These are phyloP conservation scores for Caradrina clavipalpis DNA, from an alignment of 2,888 invertebrate genomes.

Conservation along the genomic window DNA sequence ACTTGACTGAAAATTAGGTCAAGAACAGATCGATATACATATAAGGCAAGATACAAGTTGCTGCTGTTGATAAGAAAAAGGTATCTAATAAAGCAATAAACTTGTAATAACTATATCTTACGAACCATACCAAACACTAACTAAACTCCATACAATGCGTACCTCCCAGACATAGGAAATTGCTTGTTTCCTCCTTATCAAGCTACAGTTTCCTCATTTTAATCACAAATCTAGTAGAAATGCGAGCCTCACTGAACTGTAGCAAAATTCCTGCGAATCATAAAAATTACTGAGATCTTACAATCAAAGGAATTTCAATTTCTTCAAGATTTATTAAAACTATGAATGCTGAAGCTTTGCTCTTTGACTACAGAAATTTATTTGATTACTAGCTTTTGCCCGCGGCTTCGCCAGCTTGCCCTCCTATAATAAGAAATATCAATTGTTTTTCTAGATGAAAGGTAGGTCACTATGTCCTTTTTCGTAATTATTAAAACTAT, in stretches of 20 bases:
- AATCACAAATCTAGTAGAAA: conserved; percentile 67
- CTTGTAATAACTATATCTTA: not conserved
- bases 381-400: too few species aligned
- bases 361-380: conserved; percentile 6
- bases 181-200: conserved; percentile 71
- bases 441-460: too few species aligned
- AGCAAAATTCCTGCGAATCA: conserved; percentile 22
- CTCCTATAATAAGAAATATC: too few species aligned
- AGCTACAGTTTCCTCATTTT: conserved; percentile 71
- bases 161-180: conserved; percentile 65
- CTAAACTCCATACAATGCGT: conserved; percentile 1
- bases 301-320: conserved; percentile 2
- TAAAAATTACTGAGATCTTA: conserved; percentile 17
- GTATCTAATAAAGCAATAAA: not conserved
- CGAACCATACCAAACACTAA: not conserved
- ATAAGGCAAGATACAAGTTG: too few species aligned
- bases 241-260: conserved; percentile 49
- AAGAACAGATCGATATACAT: too few species aligned
- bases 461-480: too few species aligned
- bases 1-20: too few species aligned
- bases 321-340: not conserved
- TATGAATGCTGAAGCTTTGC: not conserved
- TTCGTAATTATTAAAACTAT: too few species aligned
- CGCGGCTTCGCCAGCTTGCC: too few species aligned
- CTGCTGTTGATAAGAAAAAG: too few species aligned